Conservation (phyloP, 2,888 invertebrate species). For the Litoditis marina region DNA sequence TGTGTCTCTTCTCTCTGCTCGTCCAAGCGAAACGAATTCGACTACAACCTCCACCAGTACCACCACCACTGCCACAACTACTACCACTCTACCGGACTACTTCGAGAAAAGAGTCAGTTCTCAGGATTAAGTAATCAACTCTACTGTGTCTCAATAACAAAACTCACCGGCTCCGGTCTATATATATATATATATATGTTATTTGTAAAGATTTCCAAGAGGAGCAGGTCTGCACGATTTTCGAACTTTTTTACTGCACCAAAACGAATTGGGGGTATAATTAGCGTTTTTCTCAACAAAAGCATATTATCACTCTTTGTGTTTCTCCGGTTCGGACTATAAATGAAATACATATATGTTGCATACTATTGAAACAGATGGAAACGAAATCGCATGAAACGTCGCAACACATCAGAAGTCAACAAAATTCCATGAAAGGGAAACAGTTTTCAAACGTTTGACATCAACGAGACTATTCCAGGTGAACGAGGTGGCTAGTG, state of each 20-base stretch:
- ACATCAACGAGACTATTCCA: too few relatives aligned
- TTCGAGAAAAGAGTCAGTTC: constrained; percentile 12
- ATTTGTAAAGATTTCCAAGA: too few relatives aligned
- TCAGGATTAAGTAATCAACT: too few relatives aligned
- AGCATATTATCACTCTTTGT: neutral
- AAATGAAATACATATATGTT: too few relatives aligned
- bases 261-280: neutral
- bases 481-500: constrained; percentile 40
- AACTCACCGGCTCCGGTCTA: too few relatives aligned
- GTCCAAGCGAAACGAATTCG: neutral
- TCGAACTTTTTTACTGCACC: too few relatives aligned
- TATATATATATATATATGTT: too few relatives aligned
- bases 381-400: too few relatives aligned
- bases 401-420: too few relatives aligned
- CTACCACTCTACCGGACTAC: constrained; percentile 5
- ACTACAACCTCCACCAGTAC: neutral
- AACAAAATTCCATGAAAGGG: neutral
- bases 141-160: too few relatives aligned
- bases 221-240: too few relatives aligned
- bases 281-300: neutral
- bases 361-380: too few relatives aligned
- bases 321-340: neutral
- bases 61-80: neutral
- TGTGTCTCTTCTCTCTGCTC: neutral
- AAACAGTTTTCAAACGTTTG: neutral